These are phyloP conservation scores for Drosophila lutescens DNA, from an alignment of 2,888 invertebrate genomes.

Conservation along the genomic window DNA sequence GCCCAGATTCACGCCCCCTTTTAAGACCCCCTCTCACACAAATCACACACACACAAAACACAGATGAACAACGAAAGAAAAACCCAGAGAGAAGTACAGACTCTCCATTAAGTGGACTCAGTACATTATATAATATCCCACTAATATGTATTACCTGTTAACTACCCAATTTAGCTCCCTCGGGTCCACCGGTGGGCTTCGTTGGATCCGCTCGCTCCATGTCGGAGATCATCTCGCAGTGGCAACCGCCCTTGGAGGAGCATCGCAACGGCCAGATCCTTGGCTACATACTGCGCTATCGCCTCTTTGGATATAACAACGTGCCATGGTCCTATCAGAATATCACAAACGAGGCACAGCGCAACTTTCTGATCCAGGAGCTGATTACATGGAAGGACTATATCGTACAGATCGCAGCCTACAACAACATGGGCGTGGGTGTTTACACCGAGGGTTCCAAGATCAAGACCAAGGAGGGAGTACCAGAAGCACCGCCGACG, in stretches of 20 bases:
- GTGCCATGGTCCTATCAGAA: slow-evolving; percentile 96
- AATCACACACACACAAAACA: slow-evolving; percentile 18
- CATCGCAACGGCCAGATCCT: slow-evolving; percentile 97
- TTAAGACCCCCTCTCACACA: not conserved
- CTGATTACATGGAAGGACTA: slow-evolving; percentile 99
- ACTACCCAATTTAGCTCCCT: slow-evolving; percentile 90
- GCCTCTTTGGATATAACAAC: slow-evolving; percentile 95
- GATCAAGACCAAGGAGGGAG: slow-evolving; percentile 98
- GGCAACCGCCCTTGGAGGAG: slow-evolving; percentile 97
- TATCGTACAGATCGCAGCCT: slow-evolving; percentile 97
- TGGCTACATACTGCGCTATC: slow-evolving; percentile 96
- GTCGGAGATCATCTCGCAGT: slow-evolving; percentile 97
- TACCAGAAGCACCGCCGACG: slow-evolving; percentile 96
- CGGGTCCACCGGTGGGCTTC: slow-evolving; percentile 97
- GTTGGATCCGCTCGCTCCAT: slow-evolving; percentile 97
- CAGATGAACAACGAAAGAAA: not conserved
- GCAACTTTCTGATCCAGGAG: slow-evolving; percentile 95
- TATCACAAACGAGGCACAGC: slow-evolving; percentile 96
- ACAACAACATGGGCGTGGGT: slow-evolving; percentile 98
- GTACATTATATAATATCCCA: too few species aligned
- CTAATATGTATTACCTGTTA: not conserved
- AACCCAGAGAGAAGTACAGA: slow-evolving; percentile 28
- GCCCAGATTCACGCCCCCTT: slow-evolving; percentile 12
- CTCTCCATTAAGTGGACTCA: not conserved
- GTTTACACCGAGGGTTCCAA: slow-evolving; percentile 95